Evolutionary conservation across 2,113 vertebrate species (phyloP), one percentile per base, ranked within the genome.

Genomic region (Rhinoderma darwinii): DNA sequence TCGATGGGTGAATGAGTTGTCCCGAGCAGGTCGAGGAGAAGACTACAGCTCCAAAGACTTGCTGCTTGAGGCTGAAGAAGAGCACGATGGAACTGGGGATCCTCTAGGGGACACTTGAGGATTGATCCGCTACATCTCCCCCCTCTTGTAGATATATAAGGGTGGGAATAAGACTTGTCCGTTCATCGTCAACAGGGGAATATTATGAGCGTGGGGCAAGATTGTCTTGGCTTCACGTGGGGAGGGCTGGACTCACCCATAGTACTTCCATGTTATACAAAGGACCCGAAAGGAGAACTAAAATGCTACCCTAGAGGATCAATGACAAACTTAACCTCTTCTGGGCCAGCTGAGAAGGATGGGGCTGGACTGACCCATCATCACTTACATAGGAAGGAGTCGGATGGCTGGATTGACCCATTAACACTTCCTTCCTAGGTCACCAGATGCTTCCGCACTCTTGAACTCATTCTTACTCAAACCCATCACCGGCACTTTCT

Each of bases 1-100:
- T 7, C 93, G 96, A 17, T 97, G 97, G 97, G 96, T 97, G 91
- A 95, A 96, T 5, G 93, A 95, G 35, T 90, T 98, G 18, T 94
- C 92, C 18, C 91, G 94, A 88, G 97, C 97, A 0, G 96, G 96
- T 6, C 94, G 93, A 27, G 97, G 97, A 84, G 96, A 97, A 90
- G 96, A 95, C 50, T 90, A 90, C 86, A 90, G 88, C 72, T 70
- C 89, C 9, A 89, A 90, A 22, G 82, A 89, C 79, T 91, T 94
- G 84, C 94, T 96, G 11, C 93, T 93, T 17, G 96, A 97, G 91
- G 92, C 93, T 61, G 91, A 92, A 56, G 96, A 96, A 73, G 94
- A 94, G 68, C 39, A 43, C 12, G 95, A 94, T 37, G 93, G 89
- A 86, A 94, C 94, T 88, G 94, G 94, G 90, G 86, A 73, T 8